A percentile compares a stretch with the other conserved stretches of the same genome.
Conservation (phyloP, 2,797 vertebrate genomes). For the Helostoma temminkii region DNA sequence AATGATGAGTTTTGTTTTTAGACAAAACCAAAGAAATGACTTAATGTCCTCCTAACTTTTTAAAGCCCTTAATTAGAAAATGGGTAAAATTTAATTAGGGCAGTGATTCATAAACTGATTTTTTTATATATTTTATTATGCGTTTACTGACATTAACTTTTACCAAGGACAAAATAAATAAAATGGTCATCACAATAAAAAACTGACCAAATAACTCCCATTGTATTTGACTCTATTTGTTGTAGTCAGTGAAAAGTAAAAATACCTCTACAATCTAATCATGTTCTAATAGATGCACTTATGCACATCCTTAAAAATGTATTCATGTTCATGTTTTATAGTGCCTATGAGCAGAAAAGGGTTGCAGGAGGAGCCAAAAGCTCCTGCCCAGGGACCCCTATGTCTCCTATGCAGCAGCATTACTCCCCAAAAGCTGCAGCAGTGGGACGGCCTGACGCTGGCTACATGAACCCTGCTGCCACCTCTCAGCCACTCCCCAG, state of each 20-base stretch:
- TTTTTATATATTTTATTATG: not conserved
- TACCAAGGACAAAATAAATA: not conserved
- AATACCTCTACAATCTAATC: too few species aligned
- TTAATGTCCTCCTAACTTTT: not conserved
- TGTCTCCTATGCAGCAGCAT: conserved; percentile 89
- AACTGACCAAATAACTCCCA: conserved; percentile 22
- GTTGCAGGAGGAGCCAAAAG: conserved; percentile 86
- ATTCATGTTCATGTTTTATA: conserved; percentile 61
- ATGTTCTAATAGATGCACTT: conserved; percentile 20
- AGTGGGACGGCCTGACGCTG: conserved; percentile 86
- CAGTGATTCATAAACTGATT: conserved; percentile 5
- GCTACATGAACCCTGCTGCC: conserved; percentile 87
- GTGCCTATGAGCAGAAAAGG: conserved; percentile 94
- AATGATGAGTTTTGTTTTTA: too few species aligned
- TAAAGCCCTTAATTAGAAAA: not conserved
- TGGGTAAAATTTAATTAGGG: not conserved
- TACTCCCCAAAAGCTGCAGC: conserved; percentile 86
- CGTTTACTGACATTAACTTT: conserved; percentile 7
- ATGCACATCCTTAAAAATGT: conserved; percentile 11
- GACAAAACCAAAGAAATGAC: not conserved
- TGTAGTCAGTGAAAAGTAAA: conserved; percentile 42
- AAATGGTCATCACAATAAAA: not conserved
- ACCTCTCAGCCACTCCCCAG: conserved; percentile 78
- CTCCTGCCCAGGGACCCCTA: conserved; percentile 86
- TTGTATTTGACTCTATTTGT: conserved; percentile 51